A percentile compares a stretch with the other conserved stretches of the same genome.
phyloP scores from a whole-genome alignment of 2,888 invertebrate genomes.

The Chymomyza amoena region DNA sequence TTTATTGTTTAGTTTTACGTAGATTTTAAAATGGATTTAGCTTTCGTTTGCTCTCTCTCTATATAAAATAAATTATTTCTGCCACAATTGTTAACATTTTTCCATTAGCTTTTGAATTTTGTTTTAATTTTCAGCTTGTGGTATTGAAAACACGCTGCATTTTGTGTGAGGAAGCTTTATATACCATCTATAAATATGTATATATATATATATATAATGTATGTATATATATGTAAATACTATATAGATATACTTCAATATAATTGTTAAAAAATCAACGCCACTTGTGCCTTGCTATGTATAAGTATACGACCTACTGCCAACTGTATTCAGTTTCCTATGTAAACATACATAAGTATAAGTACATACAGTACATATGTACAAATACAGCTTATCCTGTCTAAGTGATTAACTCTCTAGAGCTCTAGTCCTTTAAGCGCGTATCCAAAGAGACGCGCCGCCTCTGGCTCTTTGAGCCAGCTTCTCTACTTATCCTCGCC shows the following conservation, averaged over 20 bases:
- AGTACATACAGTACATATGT: conserved; percentile 15
- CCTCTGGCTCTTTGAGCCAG: conserved; percentile 41
- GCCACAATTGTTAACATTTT: conserved; percentile 31
- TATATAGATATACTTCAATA: conserved; percentile 48
- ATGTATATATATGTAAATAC: conserved; percentile 46
- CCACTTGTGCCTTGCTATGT: conserved; percentile 50
- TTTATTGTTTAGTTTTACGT: conserved; percentile 24
- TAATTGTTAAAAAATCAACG: conserved; percentile 67
- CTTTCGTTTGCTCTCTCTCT: conserved; percentile 28
- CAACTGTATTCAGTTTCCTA: conserved; percentile 6
- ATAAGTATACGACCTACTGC: conserved; percentile 13
- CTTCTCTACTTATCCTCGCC: conserved; percentile 75
- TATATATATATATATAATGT: conserved; percentile 42
- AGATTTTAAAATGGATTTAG: conserved; percentile 12
- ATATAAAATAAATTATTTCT: conserved; percentile 67
- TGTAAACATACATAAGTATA: conserved; percentile 16
- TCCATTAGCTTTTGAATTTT: conserved; percentile 2
- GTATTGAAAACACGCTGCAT: conserved; percentile 44
- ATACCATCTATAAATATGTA: conserved; percentile 68
- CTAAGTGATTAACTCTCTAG: conserved; percentile 32
- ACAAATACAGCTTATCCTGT: conserved; percentile 19
- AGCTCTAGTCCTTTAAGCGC: conserved; percentile 46
- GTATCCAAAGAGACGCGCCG: conserved; percentile 27
- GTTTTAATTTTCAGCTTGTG: conserved; percentile 6
- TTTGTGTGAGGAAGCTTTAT: conserved; percentile 66